These are phyloP conservation scores for Amphipyra berbera DNA, from an alignment of 2,888 invertebrate species.

Conservation along the genomic window DNA sequence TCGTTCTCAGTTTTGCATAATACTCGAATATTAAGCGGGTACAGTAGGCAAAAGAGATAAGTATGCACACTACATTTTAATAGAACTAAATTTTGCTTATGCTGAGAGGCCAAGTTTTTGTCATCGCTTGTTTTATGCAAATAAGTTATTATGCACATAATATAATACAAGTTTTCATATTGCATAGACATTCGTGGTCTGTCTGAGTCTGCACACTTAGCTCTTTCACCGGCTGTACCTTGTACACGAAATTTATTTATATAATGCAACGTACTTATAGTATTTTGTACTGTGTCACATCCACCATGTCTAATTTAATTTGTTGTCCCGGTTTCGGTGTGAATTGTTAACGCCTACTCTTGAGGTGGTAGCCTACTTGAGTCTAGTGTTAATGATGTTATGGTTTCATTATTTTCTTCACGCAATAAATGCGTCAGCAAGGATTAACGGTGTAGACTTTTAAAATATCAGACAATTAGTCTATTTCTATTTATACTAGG, in stretches of 20 bases:
- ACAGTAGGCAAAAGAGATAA: conserved; percentile 12
- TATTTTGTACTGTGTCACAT: conserved; percentile 33
- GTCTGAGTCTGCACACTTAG: neutral
- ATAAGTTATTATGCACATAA: too few relatives aligned
- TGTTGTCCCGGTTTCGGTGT: conserved; percentile 57
- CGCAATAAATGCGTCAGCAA: too few relatives aligned
- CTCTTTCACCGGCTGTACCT: conserved; percentile 6
- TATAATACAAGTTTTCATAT: too few relatives aligned
- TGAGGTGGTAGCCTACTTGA: conserved; percentile 6
- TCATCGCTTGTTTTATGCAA: too few relatives aligned
- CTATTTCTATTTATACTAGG: too few relatives aligned
- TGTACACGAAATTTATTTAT: conserved; percentile 32
- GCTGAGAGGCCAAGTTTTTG: neutral
- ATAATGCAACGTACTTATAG: conserved; percentile 35
- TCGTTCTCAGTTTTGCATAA: conserved; percentile 49
- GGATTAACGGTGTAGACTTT: too few relatives aligned
- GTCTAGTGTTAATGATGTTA: neutral
- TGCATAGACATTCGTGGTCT: too few relatives aligned
- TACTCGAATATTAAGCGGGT: conserved; percentile 33
- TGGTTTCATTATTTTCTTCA: conserved; percentile 12
- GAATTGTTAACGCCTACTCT: conserved; percentile 15
- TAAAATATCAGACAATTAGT: neutral
- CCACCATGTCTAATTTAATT: conserved; percentile 61
- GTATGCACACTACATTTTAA: neutral
- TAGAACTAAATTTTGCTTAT: neutral